Conservation (phyloP, 2,113 vertebrate species). For the Meleagris gallopavo region DNA sequence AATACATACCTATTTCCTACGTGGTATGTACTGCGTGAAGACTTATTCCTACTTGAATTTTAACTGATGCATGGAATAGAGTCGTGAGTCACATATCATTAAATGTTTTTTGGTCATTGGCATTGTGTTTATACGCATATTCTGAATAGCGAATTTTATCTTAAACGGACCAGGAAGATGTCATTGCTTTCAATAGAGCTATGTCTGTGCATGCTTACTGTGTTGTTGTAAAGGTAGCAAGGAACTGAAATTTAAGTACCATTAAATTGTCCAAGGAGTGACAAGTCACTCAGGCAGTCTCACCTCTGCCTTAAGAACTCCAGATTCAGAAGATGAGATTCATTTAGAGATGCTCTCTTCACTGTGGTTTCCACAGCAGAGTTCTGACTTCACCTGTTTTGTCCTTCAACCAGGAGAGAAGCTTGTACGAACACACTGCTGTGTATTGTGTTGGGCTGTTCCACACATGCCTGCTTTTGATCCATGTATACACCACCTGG, state of each 20-base stretch:
- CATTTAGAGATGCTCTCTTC: background rate
- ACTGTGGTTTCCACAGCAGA: background rate
- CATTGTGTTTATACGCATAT: background rate
- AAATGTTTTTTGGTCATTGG: background rate
- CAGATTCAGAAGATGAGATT: background rate
- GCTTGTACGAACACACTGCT: background rate
- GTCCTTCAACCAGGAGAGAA: background rate
- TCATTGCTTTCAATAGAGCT: background rate
- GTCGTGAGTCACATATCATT: background rate
- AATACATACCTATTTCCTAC: background rate
- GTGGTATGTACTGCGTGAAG: background rate
- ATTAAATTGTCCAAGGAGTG: background rate
- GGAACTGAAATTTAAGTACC: background rate
- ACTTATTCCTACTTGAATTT: background rate
- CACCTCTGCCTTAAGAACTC: background rate
- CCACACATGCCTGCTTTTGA: background rate
- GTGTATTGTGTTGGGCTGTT: background rate
- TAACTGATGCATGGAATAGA: background rate
- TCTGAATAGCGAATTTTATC: no score
- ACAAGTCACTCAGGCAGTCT: rapidly evolving
- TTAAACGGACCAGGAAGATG: background rate
- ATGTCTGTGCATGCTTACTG: background rate
- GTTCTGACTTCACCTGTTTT: background rate
- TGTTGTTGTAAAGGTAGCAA: background rate
- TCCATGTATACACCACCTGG: background rate